Evolutionary conservation across 1,140 invertebrate species (phyloP).

Genomic region (Drosophila sechellia): DNA sequence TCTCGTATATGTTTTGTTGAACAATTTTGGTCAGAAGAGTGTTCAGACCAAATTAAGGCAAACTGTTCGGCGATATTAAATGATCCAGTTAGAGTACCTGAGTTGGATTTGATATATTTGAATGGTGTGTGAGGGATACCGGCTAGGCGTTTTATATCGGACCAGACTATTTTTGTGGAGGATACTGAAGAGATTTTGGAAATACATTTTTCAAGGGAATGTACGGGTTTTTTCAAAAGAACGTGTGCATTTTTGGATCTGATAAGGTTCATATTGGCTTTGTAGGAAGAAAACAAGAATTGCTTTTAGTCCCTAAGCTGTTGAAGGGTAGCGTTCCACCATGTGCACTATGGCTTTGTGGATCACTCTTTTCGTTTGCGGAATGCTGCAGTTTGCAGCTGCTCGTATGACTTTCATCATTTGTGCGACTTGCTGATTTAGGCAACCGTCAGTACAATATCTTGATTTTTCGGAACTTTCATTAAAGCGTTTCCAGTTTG

Average conservation of each 20-base stretch:
- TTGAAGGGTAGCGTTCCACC: conserved; percentile 3
- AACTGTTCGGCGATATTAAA: conserved; percentile 14
- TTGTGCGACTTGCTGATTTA: too few species aligned
- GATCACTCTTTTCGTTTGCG: too few species aligned
- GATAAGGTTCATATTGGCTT: too few species aligned
- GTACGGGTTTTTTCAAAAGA: not conserved
- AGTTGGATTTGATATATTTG: conserved; percentile 11
- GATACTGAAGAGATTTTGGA: conserved; percentile 18
- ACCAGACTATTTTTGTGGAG: conserved; percentile 20
- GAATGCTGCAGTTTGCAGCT: too few species aligned
- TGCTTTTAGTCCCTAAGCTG: not conserved
- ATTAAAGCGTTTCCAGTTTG: not conserved
- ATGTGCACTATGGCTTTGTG: too few species aligned
- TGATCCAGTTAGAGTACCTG: conserved; percentile 1
- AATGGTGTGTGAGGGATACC: conserved; percentile 3
- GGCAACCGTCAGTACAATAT: too few species aligned
- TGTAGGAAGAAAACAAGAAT: too few species aligned
- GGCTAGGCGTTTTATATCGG: too few species aligned
- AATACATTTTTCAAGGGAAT: conserved; percentile 21
- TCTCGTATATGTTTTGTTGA: too few species aligned
- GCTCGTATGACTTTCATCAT: too few species aligned
- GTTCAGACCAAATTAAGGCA: not conserved
- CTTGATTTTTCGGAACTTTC: not conserved
- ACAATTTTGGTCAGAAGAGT: too few species aligned
- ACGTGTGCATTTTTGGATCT: not conserved